Percentiles rank a stretch among this genome's conserved stretches.
Conservation (phyloP, 1,140 invertebrate species). For the Trichonephila clavata region DNA sequence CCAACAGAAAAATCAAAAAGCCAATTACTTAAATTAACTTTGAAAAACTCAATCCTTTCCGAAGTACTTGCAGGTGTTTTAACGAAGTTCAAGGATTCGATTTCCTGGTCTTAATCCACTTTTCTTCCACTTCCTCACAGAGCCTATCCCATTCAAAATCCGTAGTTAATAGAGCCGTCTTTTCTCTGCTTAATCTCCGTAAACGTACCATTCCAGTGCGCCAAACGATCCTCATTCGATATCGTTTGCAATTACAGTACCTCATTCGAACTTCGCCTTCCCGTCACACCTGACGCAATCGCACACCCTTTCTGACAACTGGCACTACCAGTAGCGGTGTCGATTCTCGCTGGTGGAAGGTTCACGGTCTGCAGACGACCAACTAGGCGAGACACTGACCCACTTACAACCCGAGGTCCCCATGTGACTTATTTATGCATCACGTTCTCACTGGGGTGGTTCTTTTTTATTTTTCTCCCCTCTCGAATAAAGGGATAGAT, state of each 20-base stretch:
- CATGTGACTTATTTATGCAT: neutral
- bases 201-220: neutral
- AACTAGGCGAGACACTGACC: constrained; percentile 36
- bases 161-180: neutral
- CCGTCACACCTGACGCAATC: constrained; percentile 16
- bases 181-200: neutral
- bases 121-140: neutral
- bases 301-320: neutral
- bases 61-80: too few relatives aligned
- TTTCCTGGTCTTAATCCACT: too few relatives aligned
- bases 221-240: neutral
- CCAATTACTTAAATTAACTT: too few relatives aligned
- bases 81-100: too few relatives aligned
- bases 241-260: constrained; percentile 29
- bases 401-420: neutral
- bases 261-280: neutral
- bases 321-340: neutral
- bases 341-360: neutral
- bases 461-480: neutral
- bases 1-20: too few relatives aligned
- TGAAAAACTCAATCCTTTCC: too few relatives aligned
- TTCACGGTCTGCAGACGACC: constrained; percentile 8
- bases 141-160: neutral
- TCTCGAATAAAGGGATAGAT: neutral
- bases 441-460: neutral